These are phyloP conservation scores for Indicator maculatus DNA, from an alignment of 2,113 vertebrate species.

Conservation along the genomic window DNA sequence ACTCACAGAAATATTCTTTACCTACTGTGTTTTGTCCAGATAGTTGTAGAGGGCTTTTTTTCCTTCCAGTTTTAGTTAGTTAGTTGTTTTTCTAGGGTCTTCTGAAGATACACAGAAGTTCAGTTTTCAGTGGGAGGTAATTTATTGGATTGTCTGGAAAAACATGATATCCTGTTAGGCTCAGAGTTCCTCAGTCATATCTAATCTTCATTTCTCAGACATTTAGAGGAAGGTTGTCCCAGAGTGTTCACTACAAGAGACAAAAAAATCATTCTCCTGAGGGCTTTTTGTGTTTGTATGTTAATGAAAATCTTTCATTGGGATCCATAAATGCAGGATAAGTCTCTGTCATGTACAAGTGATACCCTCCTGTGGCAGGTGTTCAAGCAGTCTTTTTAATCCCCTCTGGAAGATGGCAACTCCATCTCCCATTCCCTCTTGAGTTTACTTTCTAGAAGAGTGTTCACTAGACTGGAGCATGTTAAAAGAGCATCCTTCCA, in stretches of 20 bases:
- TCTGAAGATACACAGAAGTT: background rate
- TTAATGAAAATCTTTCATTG: background rate
- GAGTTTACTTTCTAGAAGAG: background rate
- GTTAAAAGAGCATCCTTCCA: background rate
- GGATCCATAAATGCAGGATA: background rate
- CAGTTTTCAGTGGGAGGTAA: background rate
- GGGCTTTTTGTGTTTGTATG: background rate
- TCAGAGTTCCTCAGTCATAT: background rate
- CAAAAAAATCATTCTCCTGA: background rate
- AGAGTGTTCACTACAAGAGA: background rate
- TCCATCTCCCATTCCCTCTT: background rate
- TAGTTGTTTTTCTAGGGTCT: background rate
- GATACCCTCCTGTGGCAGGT: background rate
- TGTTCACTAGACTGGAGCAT: background rate
- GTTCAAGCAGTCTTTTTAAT: background rate
- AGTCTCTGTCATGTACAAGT: background rate
- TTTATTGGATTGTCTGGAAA: background rate
- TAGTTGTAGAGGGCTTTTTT: background rate
- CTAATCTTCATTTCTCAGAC: background rate
- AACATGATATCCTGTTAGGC: background rate
- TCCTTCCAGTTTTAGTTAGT: background rate
- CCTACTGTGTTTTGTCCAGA: background rate
- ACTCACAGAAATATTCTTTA: background rate
- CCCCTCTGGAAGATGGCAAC: background rate
- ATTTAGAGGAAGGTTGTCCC: background rate